A percentile compares a stretch with the other conserved stretches of the same genome.
Evolutionary conservation across 2,888 invertebrate genomes (phyloP).

Genomic region (Abrostola tripartita): DNA sequence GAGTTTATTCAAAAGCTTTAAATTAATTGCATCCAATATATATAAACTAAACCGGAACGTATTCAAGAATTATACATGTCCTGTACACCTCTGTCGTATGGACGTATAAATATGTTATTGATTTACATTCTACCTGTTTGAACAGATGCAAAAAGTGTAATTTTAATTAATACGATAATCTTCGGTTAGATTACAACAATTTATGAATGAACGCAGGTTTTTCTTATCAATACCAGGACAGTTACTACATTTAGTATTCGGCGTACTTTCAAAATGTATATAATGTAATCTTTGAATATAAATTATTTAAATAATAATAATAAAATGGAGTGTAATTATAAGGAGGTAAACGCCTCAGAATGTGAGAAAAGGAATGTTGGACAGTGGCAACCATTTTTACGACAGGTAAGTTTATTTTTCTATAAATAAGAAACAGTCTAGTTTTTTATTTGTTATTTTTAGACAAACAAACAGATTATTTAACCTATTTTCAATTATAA

Average conservation of each 20-base stretch:
- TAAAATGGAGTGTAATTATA: slow-evolving; percentile 7
- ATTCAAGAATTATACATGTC: too few relatives aligned
- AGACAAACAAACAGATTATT: too few relatives aligned
- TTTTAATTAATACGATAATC: background rate
- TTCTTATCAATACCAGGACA: too few relatives aligned
- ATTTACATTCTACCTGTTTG: too few relatives aligned
- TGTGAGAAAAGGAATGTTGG: background rate
- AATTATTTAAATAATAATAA: background rate
- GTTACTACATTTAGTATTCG: background rate
- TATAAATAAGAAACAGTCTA: background rate
- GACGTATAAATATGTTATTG: too few relatives aligned
- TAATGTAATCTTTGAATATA: background rate
- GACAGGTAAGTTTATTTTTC: slow-evolving; percentile 1
- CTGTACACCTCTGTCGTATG: too few relatives aligned
- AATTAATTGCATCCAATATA: too few relatives aligned
- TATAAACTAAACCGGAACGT: too few relatives aligned
- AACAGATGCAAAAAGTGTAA: too few relatives aligned
- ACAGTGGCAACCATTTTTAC: slow-evolving; percentile 3
- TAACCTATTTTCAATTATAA: too few relatives aligned
- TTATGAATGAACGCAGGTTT: background rate
- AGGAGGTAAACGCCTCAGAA: background rate
- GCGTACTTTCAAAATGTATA: background rate
- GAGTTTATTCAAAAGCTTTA: too few relatives aligned
- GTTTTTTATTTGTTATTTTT: too few relatives aligned
- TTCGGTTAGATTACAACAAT: background rate